phyloP scores from a whole-genome alignment of 2,888 invertebrate species.

The Choristoneura rosaceana region DNA sequence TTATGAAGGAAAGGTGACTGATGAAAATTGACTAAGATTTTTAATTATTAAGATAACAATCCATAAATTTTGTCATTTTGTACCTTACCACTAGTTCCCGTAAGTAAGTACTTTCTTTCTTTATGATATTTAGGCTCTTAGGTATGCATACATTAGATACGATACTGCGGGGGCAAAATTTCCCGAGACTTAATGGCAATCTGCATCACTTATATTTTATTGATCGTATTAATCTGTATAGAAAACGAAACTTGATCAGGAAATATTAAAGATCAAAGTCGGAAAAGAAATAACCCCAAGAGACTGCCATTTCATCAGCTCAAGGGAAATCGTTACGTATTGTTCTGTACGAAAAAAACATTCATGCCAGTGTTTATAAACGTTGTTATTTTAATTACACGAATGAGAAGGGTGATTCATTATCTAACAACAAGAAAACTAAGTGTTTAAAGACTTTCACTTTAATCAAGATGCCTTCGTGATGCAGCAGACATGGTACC shows the following conservation, averaged over 20 bases:
- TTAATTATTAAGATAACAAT: too few species aligned
- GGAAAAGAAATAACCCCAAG: background rate
- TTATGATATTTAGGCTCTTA: too few species aligned
- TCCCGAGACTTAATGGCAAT: background rate
- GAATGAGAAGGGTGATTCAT: background rate
- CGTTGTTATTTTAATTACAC: background rate
- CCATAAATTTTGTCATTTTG: too few species aligned
- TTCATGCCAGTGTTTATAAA: background rate
- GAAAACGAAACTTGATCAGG: background rate
- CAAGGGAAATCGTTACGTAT: background rate
- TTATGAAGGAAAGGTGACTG: too few species aligned
- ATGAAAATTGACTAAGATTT: too few species aligned
- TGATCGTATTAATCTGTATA: background rate
- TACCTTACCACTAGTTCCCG: too few species aligned
- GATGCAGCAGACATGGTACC: conserved; percentile 47
- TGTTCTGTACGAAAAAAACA: background rate
- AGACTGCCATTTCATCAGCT: background rate
- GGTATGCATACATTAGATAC: too few species aligned
- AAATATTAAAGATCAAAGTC: background rate
- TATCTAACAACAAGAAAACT: conserved; percentile 16
- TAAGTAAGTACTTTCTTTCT: too few species aligned
- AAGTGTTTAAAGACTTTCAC: conserved; percentile 59
- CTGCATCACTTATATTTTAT: background rate
- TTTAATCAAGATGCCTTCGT: conserved; percentile 51
- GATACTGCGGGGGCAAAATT: background rate